Evolutionary conservation across 2,888 invertebrate species (phyloP), one percentile per base, ranked within the genome.

Genomic region (Dryadula phaetusa): DNA sequence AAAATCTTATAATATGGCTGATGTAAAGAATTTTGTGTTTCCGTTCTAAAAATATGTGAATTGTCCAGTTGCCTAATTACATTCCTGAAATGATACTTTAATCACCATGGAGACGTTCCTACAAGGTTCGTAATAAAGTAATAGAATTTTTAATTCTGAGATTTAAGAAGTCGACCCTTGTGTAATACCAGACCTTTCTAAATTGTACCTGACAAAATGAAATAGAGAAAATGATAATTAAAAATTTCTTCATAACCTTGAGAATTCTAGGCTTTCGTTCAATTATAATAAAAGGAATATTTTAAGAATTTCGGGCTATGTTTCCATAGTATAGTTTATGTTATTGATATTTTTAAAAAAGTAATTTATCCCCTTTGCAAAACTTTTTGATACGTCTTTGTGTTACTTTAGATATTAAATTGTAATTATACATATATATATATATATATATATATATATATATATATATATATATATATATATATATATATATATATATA

Each of bases 211-310:
- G 32, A 18, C 28, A 28, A 60, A 60, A 63, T 64, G 25, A 53
- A 67, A 64, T 64, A 56, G 58, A 63, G 28, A 53, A 58, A 67
- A 67, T 63, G 58, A 69, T 69, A 72, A 69, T 72, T 63, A 63
- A 44, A 62, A 72, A 64, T 62, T 68, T 69, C 67, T 70, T 60
- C 60, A 67, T 67, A 69, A 63, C 61, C 28, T 67, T 60, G 66
- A 56, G 62, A 64, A 68, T 66, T 72, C 49, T 28, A 65, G 40
- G 32, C 40, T 40, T 28, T 5, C 47, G 28, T 28, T 42, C 6
- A 60, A 62, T 54, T 44, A 32, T 56, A 66, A 63, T 44, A 54
- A 65, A 66, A 66, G 56, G 53, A 52, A 52, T 28, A 49, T 2
- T 5, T 10, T 49, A 37, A 37, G 5, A 5, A 32, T 37, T 12